These are phyloP conservation scores for Scolopax bukidnonensis DNA, from an alignment of 2,797 vertebrate species.

Conservation along the genomic window DNA sequence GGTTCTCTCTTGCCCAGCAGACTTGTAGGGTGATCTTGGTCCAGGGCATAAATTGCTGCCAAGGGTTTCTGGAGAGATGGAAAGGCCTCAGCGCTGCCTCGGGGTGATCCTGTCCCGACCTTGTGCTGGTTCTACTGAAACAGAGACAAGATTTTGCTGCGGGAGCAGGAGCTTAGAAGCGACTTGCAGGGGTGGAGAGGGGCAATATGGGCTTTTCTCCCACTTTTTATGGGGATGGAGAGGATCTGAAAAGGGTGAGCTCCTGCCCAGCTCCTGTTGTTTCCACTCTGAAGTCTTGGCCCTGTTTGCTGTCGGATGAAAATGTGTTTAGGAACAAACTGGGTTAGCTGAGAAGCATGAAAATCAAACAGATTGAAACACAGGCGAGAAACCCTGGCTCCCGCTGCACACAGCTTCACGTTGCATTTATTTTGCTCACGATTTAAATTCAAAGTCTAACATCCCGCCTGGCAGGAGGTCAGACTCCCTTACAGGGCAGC, in stretches of 20 bases:
- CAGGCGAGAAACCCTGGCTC: not conserved
- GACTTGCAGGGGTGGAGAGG: not conserved
- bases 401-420: not conserved
- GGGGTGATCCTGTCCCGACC: not conserved
- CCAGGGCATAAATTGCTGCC: not conserved
- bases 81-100: not conserved
- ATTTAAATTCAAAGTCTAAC: constrained; percentile 18
- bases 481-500: not conserved
- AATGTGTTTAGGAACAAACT: not conserved
- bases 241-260: not conserved
- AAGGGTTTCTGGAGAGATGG: not conserved
- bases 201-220: not conserved
- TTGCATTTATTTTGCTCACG: not conserved
- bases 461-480: not conserved
- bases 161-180: not conserved
- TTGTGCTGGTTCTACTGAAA: not conserved
- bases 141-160: not conserved
- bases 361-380: constrained; percentile 4
- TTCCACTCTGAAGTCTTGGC: not conserved
- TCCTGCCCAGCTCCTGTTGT: not conserved
- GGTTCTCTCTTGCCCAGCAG: not conserved
- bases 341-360: not conserved
- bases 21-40: not conserved
- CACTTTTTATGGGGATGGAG: not conserved
- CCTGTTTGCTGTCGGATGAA: not conserved